These are phyloP conservation scores for Leucoma salicis DNA, from an alignment of 2,888 invertebrate genomes.

Conservation along the genomic window DNA sequence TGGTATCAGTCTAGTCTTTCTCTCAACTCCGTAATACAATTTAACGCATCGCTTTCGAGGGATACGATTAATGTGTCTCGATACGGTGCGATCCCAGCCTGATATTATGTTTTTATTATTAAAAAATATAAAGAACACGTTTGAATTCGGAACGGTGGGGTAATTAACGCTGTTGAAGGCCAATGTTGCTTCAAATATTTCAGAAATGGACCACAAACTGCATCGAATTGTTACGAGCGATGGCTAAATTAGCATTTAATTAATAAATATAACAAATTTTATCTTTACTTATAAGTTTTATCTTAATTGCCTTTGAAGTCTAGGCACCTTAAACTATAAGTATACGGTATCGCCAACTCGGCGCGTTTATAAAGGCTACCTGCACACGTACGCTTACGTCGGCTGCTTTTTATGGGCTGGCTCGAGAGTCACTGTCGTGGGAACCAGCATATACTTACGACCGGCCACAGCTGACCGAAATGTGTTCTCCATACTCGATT, in stretches of 20 bases:
- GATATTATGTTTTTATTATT: constrained; percentile 42
- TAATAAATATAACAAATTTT: constrained; percentile 39
- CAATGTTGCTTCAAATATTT: constrained; percentile 28
- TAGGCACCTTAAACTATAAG: constrained; percentile 45
- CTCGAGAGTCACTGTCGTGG: constrained; percentile 77
- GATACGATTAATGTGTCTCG: constrained; percentile 49
- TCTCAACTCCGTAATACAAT: constrained; percentile 64
- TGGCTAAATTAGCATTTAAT: constrained; percentile 36
- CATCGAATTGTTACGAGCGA: constrained; percentile 25
- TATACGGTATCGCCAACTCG: constrained; percentile 59
- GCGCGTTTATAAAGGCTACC: constrained; percentile 72
- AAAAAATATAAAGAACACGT: constrained; percentile 38
- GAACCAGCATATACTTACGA: constrained; percentile 79
- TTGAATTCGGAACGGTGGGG: constrained; percentile 41
- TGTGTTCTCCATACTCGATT: constrained; percentile 79
- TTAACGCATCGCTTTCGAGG: constrained; percentile 61
- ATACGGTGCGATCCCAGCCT: constrained; percentile 44
- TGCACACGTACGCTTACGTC: constrained; percentile 75
- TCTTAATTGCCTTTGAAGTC: constrained; percentile 48
- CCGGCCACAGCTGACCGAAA: constrained; percentile 79
- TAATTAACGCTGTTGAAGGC: constrained; percentile 28
- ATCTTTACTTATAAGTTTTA: constrained; percentile 41
- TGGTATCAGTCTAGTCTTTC: constrained; percentile 59
- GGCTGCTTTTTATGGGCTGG: constrained; percentile 76
- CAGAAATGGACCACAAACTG: constrained; percentile 32